Base-by-base conservation (phyloP, 1,140 invertebrate species). In the Nasonia vitripennis region DNA sequence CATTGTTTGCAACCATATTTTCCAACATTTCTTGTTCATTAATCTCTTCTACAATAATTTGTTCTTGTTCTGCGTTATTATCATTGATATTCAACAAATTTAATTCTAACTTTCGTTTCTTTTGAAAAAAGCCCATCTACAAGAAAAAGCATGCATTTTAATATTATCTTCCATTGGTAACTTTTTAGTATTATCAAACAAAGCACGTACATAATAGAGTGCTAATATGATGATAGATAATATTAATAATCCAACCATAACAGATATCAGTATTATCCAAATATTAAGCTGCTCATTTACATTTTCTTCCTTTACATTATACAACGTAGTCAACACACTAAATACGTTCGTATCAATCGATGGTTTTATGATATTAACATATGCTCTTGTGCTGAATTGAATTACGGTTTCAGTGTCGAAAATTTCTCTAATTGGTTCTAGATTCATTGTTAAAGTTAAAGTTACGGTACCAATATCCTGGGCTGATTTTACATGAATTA, bases 261-360 rank as follows among this genome's bases (percentile, higher is more conserved):
- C 81, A 1, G 92, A 91, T 1, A 91, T 71, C 0, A 92, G 70
- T 27, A 93, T 88, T 51, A 92, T 88, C 92, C 91, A 93, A 45
- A 89, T 45, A 37, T 88, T 89, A 4, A 80, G 92, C 79, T 78
- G 20, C 2, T 55, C 88, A 85, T 41, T 87, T 80, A 9, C 27
- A 78, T 37, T 88, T 87, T 5, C 5, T 45, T 41, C 55, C 11
- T 78, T 71, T n/a, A 79, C 80, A 34, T 87, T 89, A 78, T 92
- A 85, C 84, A 93, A 92, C 31, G 87, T 88, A 34, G 91, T 92
- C 10, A 75, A 86, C 17, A 92, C 86, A 81, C 86, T 78, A 17
- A 86, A 41, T 12, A 31, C 5, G 0, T 11, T 31, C 51, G 23
- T 27, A 73, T 73, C 6, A 14, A 17, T 48, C 4, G 17, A 51